Conservation (phyloP, 2,888 invertebrate genomes). For the Bhutanitis thaidina region DNA sequence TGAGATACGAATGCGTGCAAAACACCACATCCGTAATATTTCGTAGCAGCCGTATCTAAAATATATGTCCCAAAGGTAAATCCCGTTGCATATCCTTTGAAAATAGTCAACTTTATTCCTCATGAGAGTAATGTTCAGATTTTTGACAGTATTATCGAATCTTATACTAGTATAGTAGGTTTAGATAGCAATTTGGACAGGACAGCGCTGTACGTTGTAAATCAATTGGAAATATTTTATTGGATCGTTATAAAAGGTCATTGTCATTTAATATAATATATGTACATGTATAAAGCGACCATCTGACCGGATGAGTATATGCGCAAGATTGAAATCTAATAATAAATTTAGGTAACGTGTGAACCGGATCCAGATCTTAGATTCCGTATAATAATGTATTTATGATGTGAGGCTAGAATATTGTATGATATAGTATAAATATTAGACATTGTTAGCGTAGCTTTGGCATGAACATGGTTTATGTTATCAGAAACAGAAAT, state of each 20-base stretch:
- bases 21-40: constrained; percentile 52
- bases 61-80: background rate
- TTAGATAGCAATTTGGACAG: background rate
- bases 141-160: too few relatives aligned
- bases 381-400: constrained; percentile 16
- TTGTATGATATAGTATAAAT: too few relatives aligned
- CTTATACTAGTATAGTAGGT: too few relatives aligned
- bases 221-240: constrained; percentile 18
- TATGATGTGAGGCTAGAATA: too few relatives aligned
- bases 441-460: too few relatives aligned
- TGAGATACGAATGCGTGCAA: constrained; percentile 53
- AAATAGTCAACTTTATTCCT: too few relatives aligned
- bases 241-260: constrained; percentile 18
- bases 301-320: constrained; percentile 13
- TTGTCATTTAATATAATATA: constrained; percentile 10
- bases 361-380: constrained; percentile 15
- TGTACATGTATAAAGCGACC: constrained; percentile 1
- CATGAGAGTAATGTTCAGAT: too few relatives aligned
- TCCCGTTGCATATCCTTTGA: background rate
- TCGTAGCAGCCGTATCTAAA: background rate
- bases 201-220: constrained; percentile 13
- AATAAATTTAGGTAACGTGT: constrained; percentile 12
- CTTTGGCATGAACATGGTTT: too few relatives aligned
- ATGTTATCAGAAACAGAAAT: too few relatives aligned
- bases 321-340: constrained; percentile 12